Evolutionary conservation across 1,140 invertebrate species (phyloP), one percentile per base, ranked within the genome.

Genomic region (Hyles euphorbiae): DNA sequence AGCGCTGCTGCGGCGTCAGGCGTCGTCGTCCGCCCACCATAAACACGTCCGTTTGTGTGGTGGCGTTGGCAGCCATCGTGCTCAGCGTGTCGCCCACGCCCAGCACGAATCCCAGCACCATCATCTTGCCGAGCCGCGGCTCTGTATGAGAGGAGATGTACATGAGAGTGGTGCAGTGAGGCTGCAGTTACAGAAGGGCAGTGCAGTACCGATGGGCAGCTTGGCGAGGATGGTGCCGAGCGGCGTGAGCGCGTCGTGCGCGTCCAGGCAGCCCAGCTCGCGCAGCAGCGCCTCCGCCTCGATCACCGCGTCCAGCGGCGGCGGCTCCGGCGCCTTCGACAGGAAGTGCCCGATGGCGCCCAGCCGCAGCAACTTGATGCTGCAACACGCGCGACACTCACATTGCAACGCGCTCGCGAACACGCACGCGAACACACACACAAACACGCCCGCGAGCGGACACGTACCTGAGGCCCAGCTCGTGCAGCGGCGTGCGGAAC

Each of bases 401-500:
- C 22, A 22, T 22, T 22, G 22, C 22, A 22, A 22, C 22, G 22
- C 2, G 22, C 22, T 22, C 22, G 22, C 22, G 22, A 22, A 22
- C 22, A 22, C 22, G 22, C 22, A 22, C 22, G 22, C 22, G 22
- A 22, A 22, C 22, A 22, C 22, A 22, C 22, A 22, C 22, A 22
- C 22, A 22, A 22, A 22, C 22, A 22, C 22, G 22, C 22, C 22
- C 22, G 22, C 22, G 22, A 22, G 22, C 22, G 22, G 22, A 22
- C 22, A 22, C 22, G 22, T 86, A 78, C 60, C 93, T 94, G 10
- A 97, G 89, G 0, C 95, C 94, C 46, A 97, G 87, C 78, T 99
- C 97, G 77, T 99, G 97, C 3, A 99, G 89, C 0, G 98, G 98
- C 3, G 97, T 98, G 53, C 98, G 91, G 87, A 98, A 98, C 92